phyloP scores from a whole-genome alignment of 2,113 vertebrate genomes.

The Siphamia tubifer region DNA sequence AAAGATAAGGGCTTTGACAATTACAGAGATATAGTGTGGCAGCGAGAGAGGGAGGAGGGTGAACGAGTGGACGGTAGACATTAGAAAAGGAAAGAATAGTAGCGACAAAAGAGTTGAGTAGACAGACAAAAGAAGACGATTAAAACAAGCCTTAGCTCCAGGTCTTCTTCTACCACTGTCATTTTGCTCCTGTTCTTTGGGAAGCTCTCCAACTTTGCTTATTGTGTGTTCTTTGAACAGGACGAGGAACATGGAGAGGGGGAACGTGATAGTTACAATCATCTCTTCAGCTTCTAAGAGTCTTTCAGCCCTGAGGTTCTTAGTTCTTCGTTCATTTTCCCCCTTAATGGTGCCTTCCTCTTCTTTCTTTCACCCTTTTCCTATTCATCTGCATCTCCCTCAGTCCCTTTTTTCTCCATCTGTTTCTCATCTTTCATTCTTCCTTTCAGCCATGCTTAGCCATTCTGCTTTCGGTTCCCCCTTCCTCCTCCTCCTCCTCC shows the following conservation, averaged over 20 bases:
- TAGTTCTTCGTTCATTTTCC: conserved; percentile 51
- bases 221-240: conserved; percentile 36
- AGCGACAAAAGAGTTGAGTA: conserved; percentile 12
- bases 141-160: conserved; percentile 32
- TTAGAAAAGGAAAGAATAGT: not conserved
- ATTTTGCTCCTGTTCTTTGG: not conserved
- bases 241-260: conserved; percentile 18
- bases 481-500: conserved; percentile 14
- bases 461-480: conserved; percentile 51
- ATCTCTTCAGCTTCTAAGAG: conserved; percentile 52
- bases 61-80: conserved; percentile 4
- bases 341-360: conserved; percentile 59
- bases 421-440: conserved; percentile 54
- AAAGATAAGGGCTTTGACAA: conserved; percentile 25
- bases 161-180: conserved; percentile 46
- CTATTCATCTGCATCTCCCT: conserved; percentile 47
- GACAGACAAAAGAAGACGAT: conserved; percentile 31
- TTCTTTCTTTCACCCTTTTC: conserved; percentile 8
- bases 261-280: conserved; percentile 46
- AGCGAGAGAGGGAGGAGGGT: not conserved
- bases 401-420: conserved; percentile 17
- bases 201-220: conserved; percentile 29
- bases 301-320: conserved; percentile 55
- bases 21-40: conserved; percentile 20
- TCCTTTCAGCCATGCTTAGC: conserved; percentile 61